Evolutionary conservation across 2,888 invertebrate genomes (phyloP).

Genomic region (Smittia sp.): DNA sequence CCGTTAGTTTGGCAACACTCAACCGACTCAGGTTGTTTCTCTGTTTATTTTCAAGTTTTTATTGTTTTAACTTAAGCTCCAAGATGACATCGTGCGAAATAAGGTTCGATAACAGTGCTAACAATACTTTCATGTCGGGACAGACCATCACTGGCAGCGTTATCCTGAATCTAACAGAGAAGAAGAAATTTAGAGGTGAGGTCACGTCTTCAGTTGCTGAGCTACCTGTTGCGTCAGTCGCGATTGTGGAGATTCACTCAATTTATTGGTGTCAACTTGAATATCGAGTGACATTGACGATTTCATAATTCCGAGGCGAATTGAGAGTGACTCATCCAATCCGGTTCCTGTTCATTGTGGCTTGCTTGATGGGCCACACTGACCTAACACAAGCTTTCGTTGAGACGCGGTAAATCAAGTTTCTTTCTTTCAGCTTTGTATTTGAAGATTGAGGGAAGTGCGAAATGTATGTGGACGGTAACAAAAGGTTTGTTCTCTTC

Average conservation of each 20-base stretch:
- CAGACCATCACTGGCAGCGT: conserved; percentile 47
- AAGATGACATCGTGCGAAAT: conserved; percentile 44
- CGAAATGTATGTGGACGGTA: conserved; percentile 56
- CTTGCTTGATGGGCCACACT: neutral
- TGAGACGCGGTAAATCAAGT: neutral
- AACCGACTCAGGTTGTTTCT: neutral
- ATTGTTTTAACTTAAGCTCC: neutral
- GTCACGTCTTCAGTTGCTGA: conserved; percentile 45
- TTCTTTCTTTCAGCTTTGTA: conserved; percentile 54
- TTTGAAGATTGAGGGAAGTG: conserved; percentile 56
- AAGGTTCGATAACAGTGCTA: conserved; percentile 48
- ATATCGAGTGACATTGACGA: neutral
- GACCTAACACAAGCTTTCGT: neutral
- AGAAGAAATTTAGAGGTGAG: conserved; percentile 50
- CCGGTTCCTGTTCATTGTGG: neutral
- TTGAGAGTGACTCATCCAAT: neutral
- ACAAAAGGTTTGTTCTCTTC: conserved; percentile 32
- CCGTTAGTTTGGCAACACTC: neutral
- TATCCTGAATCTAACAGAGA: conserved; percentile 48
- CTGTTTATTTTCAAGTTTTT: too few species aligned
- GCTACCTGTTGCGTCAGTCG: conserved; percentile 46
- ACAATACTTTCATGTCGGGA: conserved; percentile 49
- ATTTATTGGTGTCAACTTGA: too few species aligned
- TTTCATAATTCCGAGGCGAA: neutral
- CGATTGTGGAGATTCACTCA: too few species aligned